A percentile compares a stretch with the other conserved stretches of the same genome.
Conservation (phyloP, 2,888 invertebrate genomes). For the Ophioninae sp. region DNA sequence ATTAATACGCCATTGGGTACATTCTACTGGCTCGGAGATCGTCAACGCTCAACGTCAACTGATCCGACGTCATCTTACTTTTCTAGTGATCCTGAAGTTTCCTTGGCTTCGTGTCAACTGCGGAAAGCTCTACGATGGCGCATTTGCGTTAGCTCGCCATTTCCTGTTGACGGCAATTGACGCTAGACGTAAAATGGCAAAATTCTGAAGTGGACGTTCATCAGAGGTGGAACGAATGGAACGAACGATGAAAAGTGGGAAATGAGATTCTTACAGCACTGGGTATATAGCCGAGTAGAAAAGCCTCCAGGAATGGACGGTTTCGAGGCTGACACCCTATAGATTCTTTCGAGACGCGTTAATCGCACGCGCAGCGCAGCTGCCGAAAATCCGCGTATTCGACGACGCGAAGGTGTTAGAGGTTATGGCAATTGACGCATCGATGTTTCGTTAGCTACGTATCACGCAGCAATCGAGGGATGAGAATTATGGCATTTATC, state of each 20-base stretch:
- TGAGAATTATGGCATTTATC: neutral
- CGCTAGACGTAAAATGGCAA: neutral
- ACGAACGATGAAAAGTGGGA: neutral
- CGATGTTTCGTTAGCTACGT: neutral
- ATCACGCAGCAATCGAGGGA: neutral
- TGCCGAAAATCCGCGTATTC: neutral
- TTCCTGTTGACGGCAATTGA: neutral
- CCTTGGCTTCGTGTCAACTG: neutral
- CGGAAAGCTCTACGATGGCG: neutral
- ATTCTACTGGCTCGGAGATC: neutral
- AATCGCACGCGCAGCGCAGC: neutral
- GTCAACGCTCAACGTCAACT: neutral
- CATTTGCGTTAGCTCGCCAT: neutral
- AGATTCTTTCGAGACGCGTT: neutral
- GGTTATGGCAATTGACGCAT: neutral
- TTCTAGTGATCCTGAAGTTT: neutral
- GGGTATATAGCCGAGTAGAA: neutral
- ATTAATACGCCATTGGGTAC: neutral
- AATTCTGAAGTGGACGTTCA: neutral
- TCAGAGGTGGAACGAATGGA: neutral
- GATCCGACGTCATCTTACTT: neutral
- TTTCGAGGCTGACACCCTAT: neutral
- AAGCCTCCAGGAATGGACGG: neutral
- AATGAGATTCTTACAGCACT: neutral
- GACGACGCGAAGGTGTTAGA: neutral